phyloP scores from a whole-genome alignment of 2,797 vertebrate genomes.

The Propithecus deckenii region DNA sequence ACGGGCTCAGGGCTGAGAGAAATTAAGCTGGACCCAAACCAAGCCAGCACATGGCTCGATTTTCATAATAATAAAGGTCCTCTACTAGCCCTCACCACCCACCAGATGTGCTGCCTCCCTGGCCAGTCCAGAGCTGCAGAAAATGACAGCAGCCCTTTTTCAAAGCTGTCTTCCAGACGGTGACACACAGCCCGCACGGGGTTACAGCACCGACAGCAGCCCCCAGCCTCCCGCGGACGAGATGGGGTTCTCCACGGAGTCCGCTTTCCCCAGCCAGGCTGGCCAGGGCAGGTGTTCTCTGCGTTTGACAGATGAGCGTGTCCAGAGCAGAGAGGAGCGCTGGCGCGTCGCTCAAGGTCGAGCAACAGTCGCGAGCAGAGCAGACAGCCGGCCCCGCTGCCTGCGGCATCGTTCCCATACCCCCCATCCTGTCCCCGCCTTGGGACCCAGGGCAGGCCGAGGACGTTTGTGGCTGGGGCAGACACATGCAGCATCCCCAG shows the following conservation, averaged over 20 bases:
- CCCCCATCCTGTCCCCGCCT: background rate
- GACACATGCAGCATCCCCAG: background rate
- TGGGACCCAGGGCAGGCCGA: background rate
- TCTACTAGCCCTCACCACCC: background rate
- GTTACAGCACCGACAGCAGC: background rate
- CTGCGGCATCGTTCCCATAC: background rate
- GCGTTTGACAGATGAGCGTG: background rate
- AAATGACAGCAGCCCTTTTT: constrained; percentile 15
- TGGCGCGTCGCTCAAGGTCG: constrained; percentile 27
- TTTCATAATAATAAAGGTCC: constrained; percentile 33
- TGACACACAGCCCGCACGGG: background rate
- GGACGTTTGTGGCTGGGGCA: background rate
- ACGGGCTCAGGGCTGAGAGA: background rate
- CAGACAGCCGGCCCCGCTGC: background rate
- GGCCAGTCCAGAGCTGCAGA: background rate
- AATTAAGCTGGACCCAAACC: constrained; percentile 14
- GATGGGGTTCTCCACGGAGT: background rate
- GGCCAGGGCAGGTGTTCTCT: constrained; percentile 7
- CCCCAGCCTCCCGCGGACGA: background rate
- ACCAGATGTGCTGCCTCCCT: constrained; percentile 11
- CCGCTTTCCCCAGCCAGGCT: background rate
- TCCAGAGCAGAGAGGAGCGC: background rate
- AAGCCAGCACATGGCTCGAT: constrained; percentile 1
- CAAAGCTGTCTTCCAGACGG: constrained; percentile 3
- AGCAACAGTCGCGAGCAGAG: background rate